Evolutionary conservation across 2,797 vertebrate species (phyloP).

Genomic region (Gephyroberyx darwinii): DNA sequence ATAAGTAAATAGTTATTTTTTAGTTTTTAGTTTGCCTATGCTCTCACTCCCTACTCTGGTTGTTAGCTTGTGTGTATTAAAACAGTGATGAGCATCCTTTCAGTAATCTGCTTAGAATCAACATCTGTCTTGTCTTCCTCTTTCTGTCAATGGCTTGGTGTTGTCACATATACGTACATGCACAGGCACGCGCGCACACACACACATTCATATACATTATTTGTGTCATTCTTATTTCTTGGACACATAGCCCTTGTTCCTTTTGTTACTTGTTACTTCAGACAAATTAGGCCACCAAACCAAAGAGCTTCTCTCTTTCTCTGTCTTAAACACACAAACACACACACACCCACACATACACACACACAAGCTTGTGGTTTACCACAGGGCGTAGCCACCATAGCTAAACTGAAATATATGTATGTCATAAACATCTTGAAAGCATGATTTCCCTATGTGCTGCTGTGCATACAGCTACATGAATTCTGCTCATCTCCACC

Average conservation of each 20-base stretch:
- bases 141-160: constrained; percentile 37
- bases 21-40: constrained; percentile 55
- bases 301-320: constrained; percentile 19
- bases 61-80: constrained; percentile 44
- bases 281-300: constrained; percentile 1
- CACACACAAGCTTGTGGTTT: constrained; percentile 66
- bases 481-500: constrained; percentile 5
- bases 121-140: constrained; percentile 65
- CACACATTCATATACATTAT: too few relatives aligned
- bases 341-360: constrained; percentile 2
- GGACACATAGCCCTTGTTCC: background rate
- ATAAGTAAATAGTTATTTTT: constrained; percentile 59
- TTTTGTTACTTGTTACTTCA: background rate
- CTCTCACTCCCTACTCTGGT: constrained; percentile 44
- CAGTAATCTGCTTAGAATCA: constrained; percentile 66
- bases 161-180: constrained; percentile 9
- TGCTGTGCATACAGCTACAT: constrained; percentile 10
- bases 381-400: constrained; percentile 80
- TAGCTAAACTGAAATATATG: constrained; percentile 67
- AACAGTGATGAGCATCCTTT: constrained; percentile 63
- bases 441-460: constrained; percentile 44
- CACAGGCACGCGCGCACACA: constrained; percentile 11
- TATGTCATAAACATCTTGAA: constrained; percentile 55
- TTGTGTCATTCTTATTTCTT: background rate
- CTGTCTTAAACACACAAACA: constrained; percentile 21